A percentile compares a stretch with the other conserved stretches of the same genome.
Conservation (phyloP, 2,888 invertebrate genomes). For the Neoscelio sp. region DNA sequence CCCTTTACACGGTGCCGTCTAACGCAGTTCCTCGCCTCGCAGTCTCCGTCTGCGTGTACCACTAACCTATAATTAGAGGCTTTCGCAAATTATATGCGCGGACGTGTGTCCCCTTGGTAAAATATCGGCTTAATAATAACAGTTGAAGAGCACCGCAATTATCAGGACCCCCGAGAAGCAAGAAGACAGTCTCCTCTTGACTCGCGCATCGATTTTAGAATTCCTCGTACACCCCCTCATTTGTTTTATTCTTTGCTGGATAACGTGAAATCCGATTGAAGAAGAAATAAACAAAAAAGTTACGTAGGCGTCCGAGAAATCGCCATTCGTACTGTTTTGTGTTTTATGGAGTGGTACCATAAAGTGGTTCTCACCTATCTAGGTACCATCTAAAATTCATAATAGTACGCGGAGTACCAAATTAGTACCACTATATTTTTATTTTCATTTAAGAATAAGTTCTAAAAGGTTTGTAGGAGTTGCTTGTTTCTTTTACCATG, state of each 20-base stretch:
- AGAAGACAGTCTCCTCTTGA: slow-evolving; percentile 70
- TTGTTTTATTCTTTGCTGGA: slow-evolving; percentile 70
- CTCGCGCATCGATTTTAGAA: slow-evolving; percentile 53
- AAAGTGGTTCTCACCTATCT: too few relatives aligned
- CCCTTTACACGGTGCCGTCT: slow-evolving; percentile 75
- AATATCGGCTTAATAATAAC: slow-evolving; percentile 83
- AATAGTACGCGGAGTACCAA: too few relatives aligned
- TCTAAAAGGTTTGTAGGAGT: too few relatives aligned
- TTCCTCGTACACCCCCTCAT: slow-evolving; percentile 71
- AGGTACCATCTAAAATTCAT: too few relatives aligned
- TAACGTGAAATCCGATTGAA: slow-evolving; percentile 54
- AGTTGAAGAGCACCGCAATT: slow-evolving; percentile 83
- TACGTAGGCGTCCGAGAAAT: slow-evolving; percentile 78
- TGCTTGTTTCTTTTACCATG: too few relatives aligned
- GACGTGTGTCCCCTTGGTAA: slow-evolving; percentile 83
- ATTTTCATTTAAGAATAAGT: too few relatives aligned
- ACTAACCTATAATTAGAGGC: slow-evolving; percentile 83
- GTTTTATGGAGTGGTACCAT: too few relatives aligned
- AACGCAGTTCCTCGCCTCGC: slow-evolving; percentile 73
- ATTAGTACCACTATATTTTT: too few relatives aligned
- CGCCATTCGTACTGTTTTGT: too few relatives aligned
- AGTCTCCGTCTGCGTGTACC: slow-evolving; percentile 69
- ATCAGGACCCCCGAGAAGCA: slow-evolving; percentile 79
- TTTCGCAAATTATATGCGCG: slow-evolving; percentile 83
- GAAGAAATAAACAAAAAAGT: slow-evolving; percentile 73